Evolutionary conservation across 2,888 invertebrate genomes (phyloP).

Genomic region (Heliconius ethilla): DNA sequence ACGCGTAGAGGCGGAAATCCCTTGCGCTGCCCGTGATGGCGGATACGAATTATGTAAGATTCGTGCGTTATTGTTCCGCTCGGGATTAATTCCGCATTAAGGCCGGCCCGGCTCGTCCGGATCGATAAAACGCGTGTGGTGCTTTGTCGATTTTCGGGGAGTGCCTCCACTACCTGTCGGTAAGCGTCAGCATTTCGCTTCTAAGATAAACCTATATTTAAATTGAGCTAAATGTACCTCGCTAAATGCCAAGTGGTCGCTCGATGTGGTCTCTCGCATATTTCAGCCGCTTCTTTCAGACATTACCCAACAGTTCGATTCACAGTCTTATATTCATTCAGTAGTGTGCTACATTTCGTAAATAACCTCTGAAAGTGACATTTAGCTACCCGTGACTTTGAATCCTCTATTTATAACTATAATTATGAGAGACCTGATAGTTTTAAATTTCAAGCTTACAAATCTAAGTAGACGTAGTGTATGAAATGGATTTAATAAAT

Average conservation of each 20-base stretch:
- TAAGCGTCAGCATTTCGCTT: constrained; percentile 61
- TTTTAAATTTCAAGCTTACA: background rate
- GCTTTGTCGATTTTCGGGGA: constrained; percentile 51
- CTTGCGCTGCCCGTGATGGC: constrained; percentile 66
- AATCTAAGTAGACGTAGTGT: background rate
- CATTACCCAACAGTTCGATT: constrained; percentile 26
- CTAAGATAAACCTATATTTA: constrained; percentile 65
- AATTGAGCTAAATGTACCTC: constrained; percentile 58
- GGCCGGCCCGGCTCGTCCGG: constrained; percentile 43
- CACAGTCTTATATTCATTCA: constrained; percentile 38
- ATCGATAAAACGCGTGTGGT: constrained; percentile 50
- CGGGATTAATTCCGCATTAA: constrained; percentile 59
- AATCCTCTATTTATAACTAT: constrained; percentile 30
- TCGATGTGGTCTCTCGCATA: constrained; percentile 30
- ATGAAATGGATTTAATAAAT: constrained; percentile 13
- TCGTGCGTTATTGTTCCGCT: constrained; percentile 68
- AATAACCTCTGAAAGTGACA: constrained; percentile 36
- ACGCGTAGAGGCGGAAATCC: constrained; percentile 67
- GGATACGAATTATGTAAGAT: constrained; percentile 77
- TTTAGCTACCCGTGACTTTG: constrained; percentile 31
- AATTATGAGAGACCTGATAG: constrained; percentile 6
- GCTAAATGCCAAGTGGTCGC: constrained; percentile 38
- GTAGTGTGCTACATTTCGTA: constrained; percentile 22
- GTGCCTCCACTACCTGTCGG: constrained; percentile 61
- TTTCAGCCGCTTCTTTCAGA: constrained; percentile 25